These are phyloP conservation scores for Drosophila acutilabella DNA, from an alignment of 2,888 invertebrate species.

Conservation along the genomic window DNA sequence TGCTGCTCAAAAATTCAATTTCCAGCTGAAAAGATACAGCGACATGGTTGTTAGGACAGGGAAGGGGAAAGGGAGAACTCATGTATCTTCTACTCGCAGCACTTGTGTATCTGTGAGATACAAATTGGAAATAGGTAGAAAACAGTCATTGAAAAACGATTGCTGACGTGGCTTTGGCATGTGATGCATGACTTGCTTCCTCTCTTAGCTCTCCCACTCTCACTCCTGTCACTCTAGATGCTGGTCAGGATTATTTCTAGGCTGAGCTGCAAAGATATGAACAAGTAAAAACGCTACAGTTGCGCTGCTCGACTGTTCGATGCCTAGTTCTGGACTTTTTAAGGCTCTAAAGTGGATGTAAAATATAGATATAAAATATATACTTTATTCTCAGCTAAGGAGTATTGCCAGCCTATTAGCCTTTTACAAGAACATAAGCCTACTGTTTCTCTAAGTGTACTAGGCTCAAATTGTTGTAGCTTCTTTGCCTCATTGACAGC, in stretches of 20 bases:
- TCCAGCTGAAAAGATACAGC: constrained; percentile 74
- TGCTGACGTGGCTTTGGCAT: constrained; percentile 69
- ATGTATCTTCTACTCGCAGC: constrained; percentile 15
- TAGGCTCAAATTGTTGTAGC: too few relatives aligned
- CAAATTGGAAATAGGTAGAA: constrained; percentile 74
- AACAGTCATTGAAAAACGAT: constrained; percentile 76
- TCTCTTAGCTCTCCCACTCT: background rate
- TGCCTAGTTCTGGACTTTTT: constrained; percentile 11
- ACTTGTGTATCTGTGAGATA: constrained; percentile 40
- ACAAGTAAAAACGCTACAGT: constrained; percentile 45
- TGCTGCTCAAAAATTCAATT: constrained; percentile 79
- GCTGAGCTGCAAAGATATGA: constrained; percentile 39
- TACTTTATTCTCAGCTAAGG: too few relatives aligned
- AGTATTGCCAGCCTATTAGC: too few relatives aligned
- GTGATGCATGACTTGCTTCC: constrained; percentile 48
- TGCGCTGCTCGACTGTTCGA: too few relatives aligned
- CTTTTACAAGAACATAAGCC: too few relatives aligned
- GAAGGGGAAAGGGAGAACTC: constrained; percentile 8
- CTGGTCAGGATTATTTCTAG: constrained; percentile 43
- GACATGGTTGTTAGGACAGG: constrained; percentile 6
- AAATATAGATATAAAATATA: too few relatives aligned
- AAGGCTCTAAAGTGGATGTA: constrained; percentile 3
- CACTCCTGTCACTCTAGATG: background rate
- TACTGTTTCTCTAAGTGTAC: too few relatives aligned
- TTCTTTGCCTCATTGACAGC: constrained; percentile 53